Evolutionary conservation across 2,888 invertebrate genomes (phyloP).

Genomic region (Sthenelais limicola): DNA sequence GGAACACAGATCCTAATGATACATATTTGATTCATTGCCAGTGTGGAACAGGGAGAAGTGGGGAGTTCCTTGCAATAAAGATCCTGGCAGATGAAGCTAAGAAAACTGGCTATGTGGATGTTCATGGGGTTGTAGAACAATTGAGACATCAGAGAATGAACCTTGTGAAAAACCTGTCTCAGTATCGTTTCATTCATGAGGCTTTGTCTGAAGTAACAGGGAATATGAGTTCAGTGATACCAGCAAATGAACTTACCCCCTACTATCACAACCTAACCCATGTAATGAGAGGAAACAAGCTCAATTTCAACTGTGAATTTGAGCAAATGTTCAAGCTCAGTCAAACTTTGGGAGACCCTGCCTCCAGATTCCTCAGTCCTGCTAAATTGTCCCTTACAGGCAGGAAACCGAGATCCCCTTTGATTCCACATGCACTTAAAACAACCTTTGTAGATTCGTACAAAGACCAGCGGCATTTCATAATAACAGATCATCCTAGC

Average conservation of each 20-base stretch:
- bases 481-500: background rate
- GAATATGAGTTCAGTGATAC: background rate
- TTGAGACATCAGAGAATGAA: slow-evolving; percentile 45
- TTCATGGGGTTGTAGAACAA: slow-evolving; percentile 5
- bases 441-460: slow-evolving; percentile 12
- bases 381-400: background rate
- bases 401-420: background rate
- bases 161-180: slow-evolving; percentile 44
- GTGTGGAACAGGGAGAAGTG: slow-evolving; percentile 49
- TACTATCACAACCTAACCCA: slow-evolving; percentile 2
- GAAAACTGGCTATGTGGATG: slow-evolving; percentile 46
- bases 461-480: background rate
- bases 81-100: slow-evolving; percentile 45
- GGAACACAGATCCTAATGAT: background rate
- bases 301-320: slow-evolving; percentile 8
- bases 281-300: background rate
- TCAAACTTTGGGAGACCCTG: background rate
- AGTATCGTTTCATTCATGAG: slow-evolving; percentile 50
- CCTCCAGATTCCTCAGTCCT: slow-evolving; percentile 1
- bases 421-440: background rate
- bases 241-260: background rate
- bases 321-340: slow-evolving; percentile 4
- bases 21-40: slow-evolving; percentile 49
- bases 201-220: background rate
- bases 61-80: slow-evolving; percentile 50